Conservation (phyloP, 2,113 vertebrate genomes). For the Butastur rufipennis region DNA sequence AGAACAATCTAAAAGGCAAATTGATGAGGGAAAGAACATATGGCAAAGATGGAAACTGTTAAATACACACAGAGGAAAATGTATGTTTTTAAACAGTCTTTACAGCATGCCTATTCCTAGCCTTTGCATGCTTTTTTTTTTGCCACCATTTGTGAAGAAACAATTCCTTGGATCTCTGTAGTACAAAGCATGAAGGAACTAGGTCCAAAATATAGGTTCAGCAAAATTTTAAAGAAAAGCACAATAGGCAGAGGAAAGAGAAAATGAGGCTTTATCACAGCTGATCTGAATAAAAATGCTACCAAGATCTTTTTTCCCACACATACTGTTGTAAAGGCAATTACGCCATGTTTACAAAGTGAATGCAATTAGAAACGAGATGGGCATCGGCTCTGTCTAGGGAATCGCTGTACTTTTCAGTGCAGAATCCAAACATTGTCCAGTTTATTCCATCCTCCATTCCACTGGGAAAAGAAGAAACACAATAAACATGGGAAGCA, state of each 20-base stretch:
- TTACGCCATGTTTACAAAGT: not conserved
- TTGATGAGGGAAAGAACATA: slow-evolving; percentile 51
- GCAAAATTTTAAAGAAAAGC: not conserved
- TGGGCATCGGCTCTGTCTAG: not conserved
- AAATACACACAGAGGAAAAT: slow-evolving; percentile 54
- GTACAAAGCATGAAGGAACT: not conserved
- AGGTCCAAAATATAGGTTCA: not conserved
- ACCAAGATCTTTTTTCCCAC: not conserved
- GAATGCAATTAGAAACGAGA: not conserved
- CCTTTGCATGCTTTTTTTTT: not conserved
- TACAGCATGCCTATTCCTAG: not conserved
- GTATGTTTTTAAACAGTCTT: not conserved
- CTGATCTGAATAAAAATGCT: not conserved
- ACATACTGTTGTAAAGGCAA: not conserved
- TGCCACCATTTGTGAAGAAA: not conserved
- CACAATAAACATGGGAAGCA: not conserved
- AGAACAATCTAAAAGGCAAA: slow-evolving; percentile 60
- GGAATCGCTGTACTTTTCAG: not conserved
- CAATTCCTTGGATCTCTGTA: not conserved
- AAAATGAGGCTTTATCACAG: not conserved
- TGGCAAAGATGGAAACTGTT: slow-evolving; percentile 39
- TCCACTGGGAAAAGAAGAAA: not conserved
- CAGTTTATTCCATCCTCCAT: not conserved
- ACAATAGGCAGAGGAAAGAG: not conserved
- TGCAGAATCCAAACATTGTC: not conserved